Base-by-base conservation (phyloP, 2,888 invertebrate species). In the Papilio elwesi region DNA sequence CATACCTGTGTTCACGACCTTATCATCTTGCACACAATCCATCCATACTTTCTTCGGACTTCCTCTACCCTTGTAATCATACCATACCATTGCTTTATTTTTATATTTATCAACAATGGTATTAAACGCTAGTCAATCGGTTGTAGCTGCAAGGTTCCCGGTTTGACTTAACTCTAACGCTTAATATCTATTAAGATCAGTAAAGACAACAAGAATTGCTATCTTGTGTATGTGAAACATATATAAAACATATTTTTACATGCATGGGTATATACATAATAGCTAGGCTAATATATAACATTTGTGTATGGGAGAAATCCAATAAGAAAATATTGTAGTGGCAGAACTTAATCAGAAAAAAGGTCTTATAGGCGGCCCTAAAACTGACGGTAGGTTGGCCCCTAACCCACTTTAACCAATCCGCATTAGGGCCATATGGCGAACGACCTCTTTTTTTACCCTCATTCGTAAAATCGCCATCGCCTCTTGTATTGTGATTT, bases 321-420 rank as follows among this genome's bases (percentile, higher is more conserved):
- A 59, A 38, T 38, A 59, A 59, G 13, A 59, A 59, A n/a, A 36
- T 59, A 59, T 38, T 38, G 13, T 67, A 10, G 38, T 38, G 15
- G 10, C 66, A 43, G 36, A 64, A 53, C 43, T 66, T 12, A 43
- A 63, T 55, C 43, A 36, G 43, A 64, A 63, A 72, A 67, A 63
- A 67, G 67, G 59, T 68, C 72, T 55, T 9, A 72, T 72, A 63
- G 73, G 68, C 73, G 68, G 63, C 49, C 55, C 51, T 63, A 62
- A 63, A 55, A 55, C 26, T 49, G 73, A 51, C 53, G 6, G 73
- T 55, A 68, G 73, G 73, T 51, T 63, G 73, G 68, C 51, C 68
- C 68, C 55, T 68, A 53, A 73, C 49, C 59, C 49, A 57, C 43
- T 64, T 62, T 64, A 49, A 68, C 73, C 73, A 73, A 73, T 73